Base-by-base conservation (phyloP, 2,113 vertebrate genomes). In the Pelobates fuscus region DNA sequence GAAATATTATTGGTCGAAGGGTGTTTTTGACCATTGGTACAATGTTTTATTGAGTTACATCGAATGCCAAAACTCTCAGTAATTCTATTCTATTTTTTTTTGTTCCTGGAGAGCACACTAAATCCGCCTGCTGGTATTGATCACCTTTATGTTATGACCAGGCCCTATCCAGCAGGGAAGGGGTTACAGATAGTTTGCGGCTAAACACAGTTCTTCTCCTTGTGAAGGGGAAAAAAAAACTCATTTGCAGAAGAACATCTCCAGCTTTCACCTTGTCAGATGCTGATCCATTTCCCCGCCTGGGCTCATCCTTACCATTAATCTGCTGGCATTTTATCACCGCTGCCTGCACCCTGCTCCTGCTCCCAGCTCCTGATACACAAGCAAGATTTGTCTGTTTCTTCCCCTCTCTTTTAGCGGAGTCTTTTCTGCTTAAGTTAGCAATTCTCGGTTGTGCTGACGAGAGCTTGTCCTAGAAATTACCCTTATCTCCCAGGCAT, bases 401-500 rank as follows among this genome's bases (percentile, higher is more conserved):
- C 65, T 77, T 68, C 73, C 57, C 64, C 65, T 68, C 65, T 52
- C 73, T 55, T 77, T 49, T 77, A 77, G 73, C 41, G 57, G 55
- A 77, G 73, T 59, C 43, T 61, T 77, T 77, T 77, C 73, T 77
- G 73, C 73, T 77, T 77, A 77, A 77, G 73, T 77, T 77, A 59
- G 73, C 73, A 77, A 68, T 77, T 77, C 73, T 77, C 73, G 24
- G 64, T 77, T 77, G 73, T 77, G 73, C 73, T 77, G 73, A 77
- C 73, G 64, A 77, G 73, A 67, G 73, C 73, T 77, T 77, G 73
- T 77, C 73, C 73, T 77, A 77, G 73, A 77, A 77, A 77, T 77
- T 77, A 77, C 73, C 73, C 64, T 77, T 77, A 77, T 77, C 73
- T 77, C 73, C 73, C 55, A 68, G 72, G 73, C 73, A 77, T 77